Evolutionary conservation across 2,113 vertebrate species (phyloP).

Genomic region (Anguilla japonica): DNA sequence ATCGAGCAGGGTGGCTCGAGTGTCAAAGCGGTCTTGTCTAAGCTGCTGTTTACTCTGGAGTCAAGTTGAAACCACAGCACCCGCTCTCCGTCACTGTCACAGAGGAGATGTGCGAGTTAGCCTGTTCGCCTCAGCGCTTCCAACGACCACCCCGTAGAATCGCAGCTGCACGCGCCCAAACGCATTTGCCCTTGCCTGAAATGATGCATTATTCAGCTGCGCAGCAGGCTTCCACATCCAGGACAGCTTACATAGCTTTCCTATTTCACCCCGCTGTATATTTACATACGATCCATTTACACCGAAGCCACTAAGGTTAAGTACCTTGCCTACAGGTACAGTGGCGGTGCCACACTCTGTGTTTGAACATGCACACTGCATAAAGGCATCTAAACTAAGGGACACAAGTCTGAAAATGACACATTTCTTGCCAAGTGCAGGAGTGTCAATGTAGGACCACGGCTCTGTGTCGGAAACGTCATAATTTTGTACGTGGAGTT

Average conservation of each 20-base stretch:
- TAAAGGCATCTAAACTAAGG: no score
- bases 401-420: no score
- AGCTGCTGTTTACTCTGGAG: conserved; percentile 26
- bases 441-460: no score
- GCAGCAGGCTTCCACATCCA: neutral
- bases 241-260: neutral
- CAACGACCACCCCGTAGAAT: neutral
- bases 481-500: no score
- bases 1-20: conserved; percentile 1
- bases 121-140: neutral
- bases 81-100: conserved; percentile 37
- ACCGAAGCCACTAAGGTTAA: neutral
- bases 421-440: no score
- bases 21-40: conserved; percentile 37
- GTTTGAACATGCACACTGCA: neutral
- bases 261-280: neutral
- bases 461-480: no score
- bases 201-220: neutral
- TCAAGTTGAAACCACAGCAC: conserved; percentile 19
- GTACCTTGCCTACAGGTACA: neutral
- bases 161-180: neutral
- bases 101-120: conserved; percentile 14
- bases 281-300: neutral
- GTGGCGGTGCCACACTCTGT: neutral
- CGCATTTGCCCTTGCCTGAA: neutral